Evolutionary conservation across 2,888 invertebrate species (phyloP), one percentile per base, ranked within the genome.

Genomic region (Sicus ferrugineus): DNA sequence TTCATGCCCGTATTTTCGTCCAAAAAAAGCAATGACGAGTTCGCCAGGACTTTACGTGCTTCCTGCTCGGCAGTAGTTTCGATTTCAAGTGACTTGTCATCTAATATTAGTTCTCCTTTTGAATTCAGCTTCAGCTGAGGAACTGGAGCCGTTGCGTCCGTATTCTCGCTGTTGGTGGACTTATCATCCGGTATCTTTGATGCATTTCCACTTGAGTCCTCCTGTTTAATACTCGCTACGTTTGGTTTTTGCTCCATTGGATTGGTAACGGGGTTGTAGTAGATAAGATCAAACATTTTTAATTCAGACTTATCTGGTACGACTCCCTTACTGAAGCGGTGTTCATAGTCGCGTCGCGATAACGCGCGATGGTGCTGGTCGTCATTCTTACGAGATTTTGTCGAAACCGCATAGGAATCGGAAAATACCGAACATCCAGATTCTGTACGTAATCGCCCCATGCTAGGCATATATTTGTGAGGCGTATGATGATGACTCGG

Each of bases 211-310:
- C 28, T 54, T 28, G 28, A 54, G 7, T 26, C 14, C 28, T 87
- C 88, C n/a, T 76, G 70, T 19, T 75, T 77, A 3, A 75, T 72
- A 46, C 75, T 77, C 4, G 75, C 70, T 6, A 78, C 75, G 21
- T 74, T 38, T 0, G 78, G 77, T 28, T 80, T 82, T 59, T 79
- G 83, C 87, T 88, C 87, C 88, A 94, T 92, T 3, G 93, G 93
- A 85, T 93, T 93, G 14, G 89, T 88, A 1, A 87, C 83, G 4
- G 96, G 96, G 86, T 97, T 97, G 86, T 94, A 96, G 86, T 92
- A 95, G 78, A 97, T 95, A 66, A 96, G 89, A 85, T 97, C 96
- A 76, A 93, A 92, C 95, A 97, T 96, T 58, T 93, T 96, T 75
- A 97, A 88, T 73, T 87, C 87, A 0, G 89, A 88, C 69, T 91